Percentiles rank a stretch among this genome's conserved stretches.
Evolutionary conservation across 1,140 invertebrate genomes (phyloP).

Genomic region (Trichoplusia ni): DNA sequence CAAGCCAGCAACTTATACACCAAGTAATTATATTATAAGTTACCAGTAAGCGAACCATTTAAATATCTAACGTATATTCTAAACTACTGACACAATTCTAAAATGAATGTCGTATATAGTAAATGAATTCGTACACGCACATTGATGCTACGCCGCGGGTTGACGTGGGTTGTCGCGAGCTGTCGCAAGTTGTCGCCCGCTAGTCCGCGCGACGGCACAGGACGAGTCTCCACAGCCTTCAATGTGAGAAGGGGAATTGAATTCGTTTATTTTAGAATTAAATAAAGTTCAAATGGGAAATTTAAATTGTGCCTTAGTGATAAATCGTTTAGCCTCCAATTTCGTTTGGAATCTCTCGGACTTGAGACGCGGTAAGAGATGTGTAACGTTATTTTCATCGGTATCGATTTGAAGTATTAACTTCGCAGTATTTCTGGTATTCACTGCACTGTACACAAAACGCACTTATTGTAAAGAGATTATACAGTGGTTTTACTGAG

Average conservation of each 20-base stretch:
- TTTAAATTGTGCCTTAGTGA: constrained; percentile 81
- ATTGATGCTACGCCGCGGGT: no score
- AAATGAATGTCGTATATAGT: constrained; percentile 18
- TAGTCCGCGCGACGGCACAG: no score
- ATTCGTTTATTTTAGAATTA: constrained; percentile 74
- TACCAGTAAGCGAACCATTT: constrained; percentile 22
- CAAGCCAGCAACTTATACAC: constrained; percentile 7
- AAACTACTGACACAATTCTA: constrained; percentile 33
- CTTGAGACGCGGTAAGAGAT: constrained; percentile 35
- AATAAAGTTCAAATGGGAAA: constrained; percentile 79
- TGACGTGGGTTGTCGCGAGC: no score
- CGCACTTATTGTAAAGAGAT: constrained; percentile 40
- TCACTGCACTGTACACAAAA: constrained; percentile 60
- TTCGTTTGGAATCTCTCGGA: constrained; percentile 56
- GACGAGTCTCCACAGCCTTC: constrained; percentile 7
- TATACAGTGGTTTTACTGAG: constrained; percentile 53
- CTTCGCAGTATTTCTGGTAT: constrained; percentile 35
- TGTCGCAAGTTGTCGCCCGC: no score
- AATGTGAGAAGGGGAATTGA: constrained; percentile 61
- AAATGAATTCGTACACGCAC: constrained; percentile 15
- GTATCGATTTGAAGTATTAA: constrained; percentile 33
- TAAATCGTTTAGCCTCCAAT: constrained; percentile 66
- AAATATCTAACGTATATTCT: constrained; percentile 28
- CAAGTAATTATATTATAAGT: constrained; percentile 23
- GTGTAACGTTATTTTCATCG: constrained; percentile 34